phyloP scores from a whole-genome alignment of 2,113 vertebrate genomes.

The Psophia crepitans region DNA sequence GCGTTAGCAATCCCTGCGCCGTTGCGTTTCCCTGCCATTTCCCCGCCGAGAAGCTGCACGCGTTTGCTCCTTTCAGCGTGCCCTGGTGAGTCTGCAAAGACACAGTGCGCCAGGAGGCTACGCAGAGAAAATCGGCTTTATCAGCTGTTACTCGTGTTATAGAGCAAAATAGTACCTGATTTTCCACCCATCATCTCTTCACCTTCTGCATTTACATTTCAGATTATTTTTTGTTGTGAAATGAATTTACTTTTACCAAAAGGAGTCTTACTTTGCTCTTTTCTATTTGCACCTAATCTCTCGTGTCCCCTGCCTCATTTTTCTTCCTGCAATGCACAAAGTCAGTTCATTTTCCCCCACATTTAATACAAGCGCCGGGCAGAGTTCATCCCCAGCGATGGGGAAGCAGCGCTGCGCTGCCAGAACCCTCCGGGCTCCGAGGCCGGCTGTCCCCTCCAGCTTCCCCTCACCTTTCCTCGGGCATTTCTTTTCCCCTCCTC shows the following conservation, averaged over 20 bases:
- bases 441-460: not conserved
- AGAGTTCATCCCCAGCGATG: not conserved
- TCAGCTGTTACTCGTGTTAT: accelerated
- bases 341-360: not conserved
- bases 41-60: accelerated
- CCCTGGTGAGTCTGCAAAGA: not conserved
- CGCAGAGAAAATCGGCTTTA: accelerated
- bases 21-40: not conserved
- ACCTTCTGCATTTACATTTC: not conserved
- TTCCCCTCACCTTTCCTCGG: too few relatives aligned
- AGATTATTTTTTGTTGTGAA: not conserved
- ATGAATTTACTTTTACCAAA: not conserved
- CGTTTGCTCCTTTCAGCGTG: not conserved
- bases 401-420: too few relatives aligned
- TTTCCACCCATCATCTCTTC: not conserved
- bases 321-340: accelerated
- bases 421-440: too few relatives aligned
- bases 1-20: not conserved
- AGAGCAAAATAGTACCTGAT: not conserved
- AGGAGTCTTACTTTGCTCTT: not conserved
- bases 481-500: not conserved
- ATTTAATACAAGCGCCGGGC: too few relatives aligned
- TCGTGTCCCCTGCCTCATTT: not conserved
- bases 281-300: not conserved
- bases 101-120: not conserved